Percentiles rank a stretch among this genome's conserved stretches.
These are phyloP conservation scores for Lasioglossum pauxillum DNA, from an alignment of 2,888 invertebrate genomes.

Conservation along the genomic window DNA sequence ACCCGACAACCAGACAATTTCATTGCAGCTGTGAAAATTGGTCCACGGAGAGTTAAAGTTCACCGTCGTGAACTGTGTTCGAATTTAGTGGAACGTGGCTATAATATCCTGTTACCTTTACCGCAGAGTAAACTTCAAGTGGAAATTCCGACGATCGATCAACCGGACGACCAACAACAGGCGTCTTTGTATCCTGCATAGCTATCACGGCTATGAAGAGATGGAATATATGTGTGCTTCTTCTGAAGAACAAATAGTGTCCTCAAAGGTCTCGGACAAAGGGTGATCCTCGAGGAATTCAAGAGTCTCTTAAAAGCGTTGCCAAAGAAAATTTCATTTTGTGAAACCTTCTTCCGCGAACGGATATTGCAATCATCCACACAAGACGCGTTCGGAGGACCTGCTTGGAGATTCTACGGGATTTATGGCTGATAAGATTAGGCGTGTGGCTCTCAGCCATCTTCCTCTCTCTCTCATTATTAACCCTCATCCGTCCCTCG, in stretches of 20 bases:
- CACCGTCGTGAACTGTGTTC: too few relatives aligned
- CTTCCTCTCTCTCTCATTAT: not conserved
- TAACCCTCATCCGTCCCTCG: too few relatives aligned
- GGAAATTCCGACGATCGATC: slow-evolving; percentile 24
- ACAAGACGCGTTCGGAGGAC: not conserved
- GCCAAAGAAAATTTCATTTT: not conserved
- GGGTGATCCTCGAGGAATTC: not conserved
- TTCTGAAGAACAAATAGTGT: not conserved
- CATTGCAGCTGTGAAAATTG: not conserved
- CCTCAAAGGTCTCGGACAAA: not conserved
- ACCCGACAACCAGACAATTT: not conserved
- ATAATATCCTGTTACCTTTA: not conserved
- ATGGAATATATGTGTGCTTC: not conserved
- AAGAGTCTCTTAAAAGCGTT: not conserved
- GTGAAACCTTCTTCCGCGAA: not conserved
- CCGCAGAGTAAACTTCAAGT: not conserved
- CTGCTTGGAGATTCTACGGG: not conserved
- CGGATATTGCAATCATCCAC: not conserved
- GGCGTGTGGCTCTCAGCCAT: not conserved
- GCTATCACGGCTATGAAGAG: not conserved
- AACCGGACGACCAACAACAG: not conserved
- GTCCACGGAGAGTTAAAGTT: not conserved
- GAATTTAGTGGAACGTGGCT: not conserved
- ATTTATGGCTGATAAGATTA: not conserved
- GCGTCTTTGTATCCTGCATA: not conserved